Evolutionary conservation across 2,888 invertebrate species (phyloP), one percentile per base, ranked within the genome.

Genomic region (Pyrrhia umbra): DNA sequence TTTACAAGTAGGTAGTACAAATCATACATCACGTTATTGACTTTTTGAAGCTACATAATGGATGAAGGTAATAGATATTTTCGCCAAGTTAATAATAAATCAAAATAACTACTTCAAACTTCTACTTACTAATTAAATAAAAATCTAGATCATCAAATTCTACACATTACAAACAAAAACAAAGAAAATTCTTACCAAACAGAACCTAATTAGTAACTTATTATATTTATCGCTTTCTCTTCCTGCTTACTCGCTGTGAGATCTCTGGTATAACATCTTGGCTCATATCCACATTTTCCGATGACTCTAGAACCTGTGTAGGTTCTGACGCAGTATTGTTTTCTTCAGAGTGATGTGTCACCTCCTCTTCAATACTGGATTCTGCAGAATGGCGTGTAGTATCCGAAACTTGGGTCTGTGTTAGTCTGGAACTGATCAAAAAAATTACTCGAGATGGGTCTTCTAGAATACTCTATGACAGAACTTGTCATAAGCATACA

Each of bases 231-330:
- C 88, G 82, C 64, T 90, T 92, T 67, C 93, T 83, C 68, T 93
- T 92, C 45, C 87, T 87, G 0, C 84, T 82, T 10, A 85, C 70
- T 45, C 89, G 75, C 64, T 90, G 90, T 0, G 90, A 89, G n/a
- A 88, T 84, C 68, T 91, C 92, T 0, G 88, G 87, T 34, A 87
- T 87, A 2, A 84, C 76, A 0, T 89, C 85, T 49, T 89, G 86
- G 0, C 85, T 84, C 2, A 81, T 37, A 9, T 87, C 80, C 1
- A 85, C 61, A 1, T 60, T 83, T 49, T 88, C 86, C 0, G 77
- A 75, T 0, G 73, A 58, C 6, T 68, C 68, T 34, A 39, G 51
- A 13, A 6, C 21, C 23, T 70, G 42, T n/a, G 64, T 57, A 3
- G 54, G 42, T 70, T 69, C 58, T 43, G 63, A 23, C 60, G 60